phyloP scores from a whole-genome alignment of 2,113 vertebrate genomes.

The Crotalus viridis region DNA sequence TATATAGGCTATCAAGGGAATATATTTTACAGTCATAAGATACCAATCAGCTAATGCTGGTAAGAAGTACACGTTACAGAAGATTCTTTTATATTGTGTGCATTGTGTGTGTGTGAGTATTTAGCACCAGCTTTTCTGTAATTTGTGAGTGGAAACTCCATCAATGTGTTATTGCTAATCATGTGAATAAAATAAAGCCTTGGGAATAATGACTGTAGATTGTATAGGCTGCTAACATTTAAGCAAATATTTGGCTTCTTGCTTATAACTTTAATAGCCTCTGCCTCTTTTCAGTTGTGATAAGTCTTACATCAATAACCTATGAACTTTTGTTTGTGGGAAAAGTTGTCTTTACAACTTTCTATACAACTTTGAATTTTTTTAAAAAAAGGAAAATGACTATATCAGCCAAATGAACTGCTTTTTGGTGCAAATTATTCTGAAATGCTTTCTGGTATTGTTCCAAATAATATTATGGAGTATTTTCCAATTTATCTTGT shows the following conservation, averaged over 20 bases:
- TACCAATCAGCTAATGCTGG: not conserved
- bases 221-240: not conserved
- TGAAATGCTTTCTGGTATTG: not conserved
- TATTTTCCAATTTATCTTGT: not conserved
- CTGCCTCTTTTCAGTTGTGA: not conserved
- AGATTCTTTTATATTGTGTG: rapidly evolving
- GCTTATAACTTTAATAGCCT: not conserved
- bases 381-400: not conserved
- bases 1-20: not conserved
- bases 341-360: not conserved
- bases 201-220: not conserved
- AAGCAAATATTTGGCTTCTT: not conserved
- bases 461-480: not conserved
- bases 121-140: not conserved
- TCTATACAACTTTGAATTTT: not conserved
- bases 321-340: constrained; percentile 27
- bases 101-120: not conserved
- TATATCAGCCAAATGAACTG: not conserved
- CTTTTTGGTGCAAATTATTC: not conserved
- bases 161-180: not conserved
- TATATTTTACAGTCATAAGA: not conserved
- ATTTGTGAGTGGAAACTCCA: not conserved
- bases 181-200: not conserved
- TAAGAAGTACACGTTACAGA: not conserved
- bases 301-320: constrained; percentile 4